Percentiles rank a stretch among this genome's conserved stretches.
phyloP scores from a whole-genome alignment of 2,888 invertebrate species.

The Alloscopus bannaensis region DNA sequence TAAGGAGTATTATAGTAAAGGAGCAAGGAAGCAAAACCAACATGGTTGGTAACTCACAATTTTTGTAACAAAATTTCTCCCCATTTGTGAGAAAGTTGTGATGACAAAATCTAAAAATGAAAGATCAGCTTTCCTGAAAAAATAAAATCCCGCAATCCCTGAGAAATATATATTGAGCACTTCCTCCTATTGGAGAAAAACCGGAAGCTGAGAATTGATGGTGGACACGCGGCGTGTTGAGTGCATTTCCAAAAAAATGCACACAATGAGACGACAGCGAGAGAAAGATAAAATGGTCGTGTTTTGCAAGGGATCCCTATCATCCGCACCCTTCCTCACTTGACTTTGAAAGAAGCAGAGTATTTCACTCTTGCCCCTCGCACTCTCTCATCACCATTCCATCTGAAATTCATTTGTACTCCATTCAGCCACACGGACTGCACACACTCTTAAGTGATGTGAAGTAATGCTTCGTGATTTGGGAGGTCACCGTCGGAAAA shows the following conservation, averaged over 20 bases:
- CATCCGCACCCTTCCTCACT: conserved; percentile 70
- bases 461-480: not conserved
- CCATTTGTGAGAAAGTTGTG: too few species aligned
- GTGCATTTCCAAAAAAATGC: conserved; percentile 69
- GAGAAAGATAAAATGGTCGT: conserved; percentile 29
- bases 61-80: too few species aligned
- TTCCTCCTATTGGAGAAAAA: conserved; percentile 61
- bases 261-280: conserved; percentile 46
- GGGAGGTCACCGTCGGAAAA: conserved; percentile 33
- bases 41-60: too few species aligned
- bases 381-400: too few species aligned
- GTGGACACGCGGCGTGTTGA: conserved; percentile 73
- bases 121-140: conserved; percentile 49
- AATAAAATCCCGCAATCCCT: too few species aligned
- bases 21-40: too few species aligned
- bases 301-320: conserved; percentile 21
- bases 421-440: too few species aligned
- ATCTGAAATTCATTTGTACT: too few species aligned
- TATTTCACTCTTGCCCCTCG: not conserved
- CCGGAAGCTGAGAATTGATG: conserved; percentile 74
- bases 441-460: too few species aligned
- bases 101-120: conserved; percentile 38
- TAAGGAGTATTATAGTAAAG: too few species aligned
- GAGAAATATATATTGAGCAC: too few species aligned
- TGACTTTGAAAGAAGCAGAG: too few species aligned